phyloP scores from a whole-genome alignment of 2,797 vertebrate species.

The Malurus leucopterus region DNA sequence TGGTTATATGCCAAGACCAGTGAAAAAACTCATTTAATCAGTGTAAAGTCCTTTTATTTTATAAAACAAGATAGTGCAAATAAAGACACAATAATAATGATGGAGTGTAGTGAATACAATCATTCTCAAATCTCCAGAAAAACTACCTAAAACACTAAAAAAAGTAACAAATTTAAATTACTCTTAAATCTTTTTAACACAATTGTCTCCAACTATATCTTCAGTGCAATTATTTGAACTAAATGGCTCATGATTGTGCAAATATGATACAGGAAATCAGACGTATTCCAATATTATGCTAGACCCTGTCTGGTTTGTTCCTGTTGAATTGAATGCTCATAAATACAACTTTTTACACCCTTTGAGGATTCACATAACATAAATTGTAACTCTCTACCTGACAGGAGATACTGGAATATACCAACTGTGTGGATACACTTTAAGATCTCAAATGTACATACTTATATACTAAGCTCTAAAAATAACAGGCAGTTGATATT shows the following conservation, averaged over 20 bases:
- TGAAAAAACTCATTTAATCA: neutral
- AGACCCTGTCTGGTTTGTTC: neutral
- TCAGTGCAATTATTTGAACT: neutral
- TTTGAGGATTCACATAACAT: neutral
- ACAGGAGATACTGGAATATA: neutral
- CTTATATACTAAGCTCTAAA: neutral
- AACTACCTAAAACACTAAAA: neutral
- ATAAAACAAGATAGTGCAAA: neutral
- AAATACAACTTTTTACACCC: neutral
- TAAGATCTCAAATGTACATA: neutral
- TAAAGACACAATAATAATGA: neutral
- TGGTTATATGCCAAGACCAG: neutral
- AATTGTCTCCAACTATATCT: neutral
- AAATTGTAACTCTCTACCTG: neutral
- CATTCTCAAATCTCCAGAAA: neutral
- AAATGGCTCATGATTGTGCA: neutral
- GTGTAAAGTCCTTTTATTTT: neutral
- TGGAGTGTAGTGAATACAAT: neutral
- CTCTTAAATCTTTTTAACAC: neutral
- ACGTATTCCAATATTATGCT: neutral
- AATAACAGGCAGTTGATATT: neutral
- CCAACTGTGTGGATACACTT: neutral
- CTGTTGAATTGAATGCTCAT: neutral
- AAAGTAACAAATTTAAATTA: neutral
- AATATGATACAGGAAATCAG: neutral